Percentiles rank a stretch among this genome's conserved stretches.
phyloP scores from a whole-genome alignment of 2,888 invertebrate genomes.

The Nebria brevicollis region DNA sequence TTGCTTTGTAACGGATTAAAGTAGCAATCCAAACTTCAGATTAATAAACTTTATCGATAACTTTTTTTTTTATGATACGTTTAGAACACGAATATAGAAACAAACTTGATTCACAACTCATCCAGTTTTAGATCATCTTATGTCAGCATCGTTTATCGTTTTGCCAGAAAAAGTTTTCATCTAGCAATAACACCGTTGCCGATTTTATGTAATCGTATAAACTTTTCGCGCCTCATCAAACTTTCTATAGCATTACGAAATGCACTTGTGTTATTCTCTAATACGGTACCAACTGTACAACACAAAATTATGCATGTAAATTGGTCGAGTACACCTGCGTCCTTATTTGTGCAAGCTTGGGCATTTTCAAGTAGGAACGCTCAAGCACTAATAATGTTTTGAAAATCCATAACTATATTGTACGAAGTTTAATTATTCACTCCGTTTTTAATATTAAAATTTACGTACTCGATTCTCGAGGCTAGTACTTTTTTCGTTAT shows the following conservation, averaged over 20 bases:
- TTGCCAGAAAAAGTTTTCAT: no score
- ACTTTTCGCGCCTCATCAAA: neutral
- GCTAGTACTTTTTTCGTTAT: conserved; percentile 2
- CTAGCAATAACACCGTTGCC: neutral
- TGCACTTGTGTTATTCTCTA: neutral
- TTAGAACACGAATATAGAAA: no score
- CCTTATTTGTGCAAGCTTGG: neutral
- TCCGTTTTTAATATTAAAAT: conserved; percentile 33
- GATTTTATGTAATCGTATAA: neutral
- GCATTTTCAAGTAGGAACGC: no score
- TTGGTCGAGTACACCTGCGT: neutral
- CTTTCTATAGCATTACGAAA: neutral
- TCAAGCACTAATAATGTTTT: no score
- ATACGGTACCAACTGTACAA: neutral
- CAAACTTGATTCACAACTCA: no score
- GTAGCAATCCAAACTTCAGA: no score
- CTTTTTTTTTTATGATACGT: no score
- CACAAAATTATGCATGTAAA: neutral
- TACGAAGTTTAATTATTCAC: conserved; percentile 4
- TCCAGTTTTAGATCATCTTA: no score
- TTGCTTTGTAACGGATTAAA: no score
- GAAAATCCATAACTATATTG: no score
- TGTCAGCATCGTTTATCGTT: no score
- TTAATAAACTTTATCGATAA: no score
- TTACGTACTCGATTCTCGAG: conserved; percentile 19